These are phyloP conservation scores for Aradophagus sp. DNA, from an alignment of 1,140 invertebrate species.

Conservation along the genomic window DNA sequence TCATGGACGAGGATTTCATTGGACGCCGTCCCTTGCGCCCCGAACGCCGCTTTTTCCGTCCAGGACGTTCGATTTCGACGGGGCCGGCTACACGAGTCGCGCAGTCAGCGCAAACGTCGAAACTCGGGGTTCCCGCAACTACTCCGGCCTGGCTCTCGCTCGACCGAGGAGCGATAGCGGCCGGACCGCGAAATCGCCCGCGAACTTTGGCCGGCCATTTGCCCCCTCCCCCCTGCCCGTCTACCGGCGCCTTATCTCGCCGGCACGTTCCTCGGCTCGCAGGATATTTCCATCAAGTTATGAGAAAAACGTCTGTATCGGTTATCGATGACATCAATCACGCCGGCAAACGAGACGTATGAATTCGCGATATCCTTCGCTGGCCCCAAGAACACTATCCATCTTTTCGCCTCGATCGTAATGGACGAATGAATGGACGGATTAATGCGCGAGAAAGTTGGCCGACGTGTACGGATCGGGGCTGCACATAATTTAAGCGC, in stretches of 20 bases:
- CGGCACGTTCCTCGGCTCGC: no score
- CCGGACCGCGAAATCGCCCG: background rate
- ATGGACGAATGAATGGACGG: conserved; percentile 52
- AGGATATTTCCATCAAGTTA: conserved; percentile 40
- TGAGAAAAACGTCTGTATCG: conserved; percentile 45
- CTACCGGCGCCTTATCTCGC: no score
- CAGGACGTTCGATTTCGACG: conserved; percentile 34
- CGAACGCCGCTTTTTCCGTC: conserved; percentile 50
- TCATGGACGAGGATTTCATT: conserved; percentile 54
- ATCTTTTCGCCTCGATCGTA: conserved; percentile 51
- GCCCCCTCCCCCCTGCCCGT: no score
- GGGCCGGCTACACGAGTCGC: conserved; percentile 30
- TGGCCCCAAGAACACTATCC: conserved; percentile 38
- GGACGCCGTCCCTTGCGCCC: conserved; percentile 49
- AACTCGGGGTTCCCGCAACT: background rate
- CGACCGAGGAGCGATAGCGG: no score
- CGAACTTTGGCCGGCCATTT: no score
- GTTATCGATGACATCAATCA: conserved; percentile 55
- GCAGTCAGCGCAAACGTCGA: conserved; percentile 34
- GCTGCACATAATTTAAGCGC: conserved; percentile 42
- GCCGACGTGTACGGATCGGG: conserved; percentile 43
- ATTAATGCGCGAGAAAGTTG: conserved; percentile 53
- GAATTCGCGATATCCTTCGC: conserved; percentile 43
- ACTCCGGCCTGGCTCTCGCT: no score
- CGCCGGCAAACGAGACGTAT: conserved; percentile 41